These are phyloP conservation scores for Helicoverpa assulta DNA, from an alignment of 2,888 invertebrate genomes.

Conservation along the genomic window DNA sequence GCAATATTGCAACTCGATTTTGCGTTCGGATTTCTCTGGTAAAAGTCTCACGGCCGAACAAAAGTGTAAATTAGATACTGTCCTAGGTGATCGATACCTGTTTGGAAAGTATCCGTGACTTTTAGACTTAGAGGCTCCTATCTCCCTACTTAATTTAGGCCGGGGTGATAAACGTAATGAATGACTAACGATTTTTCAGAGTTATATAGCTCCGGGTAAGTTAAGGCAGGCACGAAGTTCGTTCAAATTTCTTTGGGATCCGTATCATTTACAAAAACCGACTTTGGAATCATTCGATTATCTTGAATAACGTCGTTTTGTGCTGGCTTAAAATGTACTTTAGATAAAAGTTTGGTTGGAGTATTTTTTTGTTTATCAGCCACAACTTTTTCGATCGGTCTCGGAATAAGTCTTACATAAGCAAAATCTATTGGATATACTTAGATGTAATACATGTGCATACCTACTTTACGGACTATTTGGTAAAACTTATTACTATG, in stretches of 20 bases:
- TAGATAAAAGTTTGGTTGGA: background rate
- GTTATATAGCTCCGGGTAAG: slow-evolving; percentile 38
- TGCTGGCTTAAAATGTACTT: background rate
- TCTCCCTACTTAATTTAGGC: slow-evolving; percentile 63
- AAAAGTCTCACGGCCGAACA: slow-evolving; percentile 13
- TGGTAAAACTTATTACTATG: no score
- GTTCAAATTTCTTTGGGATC: slow-evolving; percentile 29
- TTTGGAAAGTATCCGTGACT: slow-evolving; percentile 57
- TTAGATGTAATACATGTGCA: no score
- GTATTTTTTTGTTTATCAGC: background rate
- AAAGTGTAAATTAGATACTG: slow-evolving; percentile 6
- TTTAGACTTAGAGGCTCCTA: slow-evolving; percentile 60
- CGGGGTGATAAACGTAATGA: slow-evolving; percentile 62
- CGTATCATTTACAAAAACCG: slow-evolving; percentile 5
- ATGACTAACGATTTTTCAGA: slow-evolving; percentile 63
- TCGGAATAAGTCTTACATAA: background rate
- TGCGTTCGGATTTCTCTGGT: no score
- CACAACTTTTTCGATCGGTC: background rate
- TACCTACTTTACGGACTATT: no score
- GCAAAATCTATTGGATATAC: no score
- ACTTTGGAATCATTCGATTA: background rate
- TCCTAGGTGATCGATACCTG: slow-evolving; percentile 48
- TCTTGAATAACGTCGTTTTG: background rate
- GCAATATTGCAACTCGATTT: no score
- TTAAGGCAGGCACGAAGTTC: slow-evolving; percentile 31